A percentile compares a stretch with the other conserved stretches of the same genome.
These are phyloP conservation scores for Ptiloglossa arizonensis DNA, from an alignment of 1,140 invertebrate genomes.

Conservation along the genomic window DNA sequence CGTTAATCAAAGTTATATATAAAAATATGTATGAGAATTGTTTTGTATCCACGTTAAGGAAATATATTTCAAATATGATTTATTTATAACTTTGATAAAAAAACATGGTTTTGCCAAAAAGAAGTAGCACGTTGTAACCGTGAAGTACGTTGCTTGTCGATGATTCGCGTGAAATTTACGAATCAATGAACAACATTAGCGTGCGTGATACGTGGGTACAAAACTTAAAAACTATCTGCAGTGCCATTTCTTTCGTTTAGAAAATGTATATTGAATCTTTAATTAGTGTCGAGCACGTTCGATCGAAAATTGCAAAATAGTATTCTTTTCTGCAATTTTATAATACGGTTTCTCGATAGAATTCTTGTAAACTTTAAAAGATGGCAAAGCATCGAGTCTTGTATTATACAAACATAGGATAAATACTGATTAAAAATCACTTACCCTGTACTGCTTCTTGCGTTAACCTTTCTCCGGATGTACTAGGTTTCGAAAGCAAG, in stretches of 20 bases:
- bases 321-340: not conserved
- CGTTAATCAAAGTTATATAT: conserved; percentile 50
- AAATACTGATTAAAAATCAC: conserved; percentile 58
- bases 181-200: too few species aligned
- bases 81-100: not conserved
- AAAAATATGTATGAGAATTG: conserved; percentile 34
- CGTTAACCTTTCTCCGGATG: conserved; percentile 78
- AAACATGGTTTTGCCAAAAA: not conserved
- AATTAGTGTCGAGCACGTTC: too few species aligned
- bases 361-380: conserved; percentile 11
- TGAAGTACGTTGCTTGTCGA: too few species aligned
- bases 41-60: conserved; percentile 64
- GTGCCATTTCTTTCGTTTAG: conserved; percentile 58
- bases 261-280: not conserved
- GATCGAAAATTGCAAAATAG: not conserved
- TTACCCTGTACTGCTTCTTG: conserved; percentile 81
- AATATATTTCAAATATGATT: not conserved
- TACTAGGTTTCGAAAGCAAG: conserved; percentile 80
- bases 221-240: conserved; percentile 53
- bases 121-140: not conserved
- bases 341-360: not conserved
- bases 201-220: conserved; percentile 55
- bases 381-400: conserved; percentile 20
- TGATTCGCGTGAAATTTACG: not conserved
- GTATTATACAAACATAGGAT: not conserved